These are phyloP conservation scores for Popillia japonica DNA, from an alignment of 1,140 invertebrate species.

Conservation along the genomic window DNA sequence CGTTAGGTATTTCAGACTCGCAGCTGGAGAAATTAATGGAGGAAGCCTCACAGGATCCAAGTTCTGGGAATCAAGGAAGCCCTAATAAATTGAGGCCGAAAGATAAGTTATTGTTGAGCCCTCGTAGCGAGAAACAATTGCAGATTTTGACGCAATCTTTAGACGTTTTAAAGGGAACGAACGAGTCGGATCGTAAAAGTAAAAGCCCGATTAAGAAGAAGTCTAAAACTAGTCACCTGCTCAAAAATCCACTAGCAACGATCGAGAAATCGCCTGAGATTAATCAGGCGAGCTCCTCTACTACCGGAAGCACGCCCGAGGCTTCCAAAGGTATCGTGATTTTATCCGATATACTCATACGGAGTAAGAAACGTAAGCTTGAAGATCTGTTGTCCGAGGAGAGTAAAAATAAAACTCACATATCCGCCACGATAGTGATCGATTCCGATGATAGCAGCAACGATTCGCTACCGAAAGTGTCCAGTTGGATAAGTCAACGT, in stretches of 20 bases:
- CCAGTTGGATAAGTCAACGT: background rate
- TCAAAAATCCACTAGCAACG: background rate
- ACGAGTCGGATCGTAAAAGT: too few species aligned
- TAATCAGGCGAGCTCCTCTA: background rate
- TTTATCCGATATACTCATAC: conserved; percentile 17
- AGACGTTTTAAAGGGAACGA: too few species aligned
- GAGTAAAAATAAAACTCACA: background rate
- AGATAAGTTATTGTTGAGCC: too few species aligned
- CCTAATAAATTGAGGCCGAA: too few species aligned
- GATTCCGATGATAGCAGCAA: background rate
- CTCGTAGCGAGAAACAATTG: too few species aligned
- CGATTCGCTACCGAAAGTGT: background rate
- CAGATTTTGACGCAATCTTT: too few species aligned
- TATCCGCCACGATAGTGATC: background rate
- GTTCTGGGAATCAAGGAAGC: too few species aligned
- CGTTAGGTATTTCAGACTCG: background rate
- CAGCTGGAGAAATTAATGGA: too few species aligned
- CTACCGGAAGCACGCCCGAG: background rate
- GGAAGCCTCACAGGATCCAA: too few species aligned
- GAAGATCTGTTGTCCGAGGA: background rate
- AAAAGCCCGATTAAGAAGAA: background rate
- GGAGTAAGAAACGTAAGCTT: background rate
- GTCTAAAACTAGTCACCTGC: background rate
- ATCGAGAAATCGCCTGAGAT: background rate
- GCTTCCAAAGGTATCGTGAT: background rate